phyloP scores from a whole-genome alignment of 2,797 vertebrate genomes.

The Danio jaintianensis region DNA sequence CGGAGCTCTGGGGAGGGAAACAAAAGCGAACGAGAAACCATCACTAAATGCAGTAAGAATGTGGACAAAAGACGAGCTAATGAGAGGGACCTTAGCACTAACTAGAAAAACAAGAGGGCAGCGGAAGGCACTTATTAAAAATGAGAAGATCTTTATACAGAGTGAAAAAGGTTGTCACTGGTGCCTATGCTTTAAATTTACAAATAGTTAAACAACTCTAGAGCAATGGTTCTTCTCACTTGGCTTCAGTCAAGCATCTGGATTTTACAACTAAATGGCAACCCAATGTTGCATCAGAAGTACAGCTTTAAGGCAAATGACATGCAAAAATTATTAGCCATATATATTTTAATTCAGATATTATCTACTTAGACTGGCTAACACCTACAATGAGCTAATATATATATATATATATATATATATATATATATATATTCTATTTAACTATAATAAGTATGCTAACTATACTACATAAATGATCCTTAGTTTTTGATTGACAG shows the following conservation, averaged over 20 bases:
- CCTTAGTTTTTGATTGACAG: too few species aligned
- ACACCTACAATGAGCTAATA: too few species aligned
- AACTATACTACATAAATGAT: too few species aligned
- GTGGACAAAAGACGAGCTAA: conserved; percentile 58
- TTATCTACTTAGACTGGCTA: too few species aligned
- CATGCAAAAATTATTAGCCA: too few species aligned
- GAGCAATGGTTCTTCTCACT: neutral
- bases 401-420: too few species aligned
- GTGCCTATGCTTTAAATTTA: conserved; percentile 11
- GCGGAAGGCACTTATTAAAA: conserved; percentile 46
- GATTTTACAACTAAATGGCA: neutral
- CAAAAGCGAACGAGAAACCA: conserved; percentile 58
- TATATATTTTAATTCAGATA: too few species aligned
- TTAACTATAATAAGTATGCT: too few species aligned
- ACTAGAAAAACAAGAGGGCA: conserved; percentile 47
- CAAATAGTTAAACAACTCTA: conserved; percentile 8
- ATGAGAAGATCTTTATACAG: conserved; percentile 35
- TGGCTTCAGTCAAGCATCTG: neutral
- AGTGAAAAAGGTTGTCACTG: conserved; percentile 30
- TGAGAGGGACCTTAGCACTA: conserved; percentile 52
- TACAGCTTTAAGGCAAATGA: too few species aligned
- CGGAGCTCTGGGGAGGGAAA: conserved; percentile 45
- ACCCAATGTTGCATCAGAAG: neutral
- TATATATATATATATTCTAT: too few species aligned
- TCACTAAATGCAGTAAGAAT: conserved; percentile 56